These are phyloP conservation scores for Cyclura pinguis DNA, from an alignment of 2,797 vertebrate genomes.

Conservation along the genomic window DNA sequence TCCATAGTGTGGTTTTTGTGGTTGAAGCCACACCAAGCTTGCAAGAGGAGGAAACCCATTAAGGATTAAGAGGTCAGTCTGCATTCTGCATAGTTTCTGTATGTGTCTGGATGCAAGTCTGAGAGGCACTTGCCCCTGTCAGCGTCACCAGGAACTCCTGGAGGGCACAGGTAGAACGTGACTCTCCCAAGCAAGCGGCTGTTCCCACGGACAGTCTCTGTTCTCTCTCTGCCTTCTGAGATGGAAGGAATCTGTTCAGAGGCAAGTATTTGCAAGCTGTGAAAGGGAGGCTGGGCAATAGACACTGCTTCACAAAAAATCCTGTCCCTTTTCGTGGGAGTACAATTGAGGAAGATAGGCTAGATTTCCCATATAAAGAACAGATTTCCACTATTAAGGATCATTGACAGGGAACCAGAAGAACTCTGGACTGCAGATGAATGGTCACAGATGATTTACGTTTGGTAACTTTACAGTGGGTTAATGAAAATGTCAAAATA, in stretches of 20 bases:
- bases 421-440: too few species aligned
- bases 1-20: slow-evolving; percentile 9
- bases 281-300: neutral
- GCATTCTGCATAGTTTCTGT: slow-evolving; percentile 35
- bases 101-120: slow-evolving; percentile 36
- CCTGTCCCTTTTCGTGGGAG: neutral
- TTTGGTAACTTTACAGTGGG: too few species aligned
- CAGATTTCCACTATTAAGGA: too few species aligned
- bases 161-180: slow-evolving; percentile 43
- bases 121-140: slow-evolving; percentile 6
- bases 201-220: slow-evolving; percentile 14
- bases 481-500: too few species aligned
- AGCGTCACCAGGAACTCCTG: slow-evolving; percentile 17
- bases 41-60: slow-evolving; percentile 9
- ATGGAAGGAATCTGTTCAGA: neutral
- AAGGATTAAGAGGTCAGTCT: neutral
- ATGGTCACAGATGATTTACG: too few species aligned
- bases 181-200: neutral
- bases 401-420: too few species aligned
- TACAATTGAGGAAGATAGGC: neutral
- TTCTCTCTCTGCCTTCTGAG: neutral
- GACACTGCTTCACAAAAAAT: neutral
- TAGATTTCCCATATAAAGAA: neutral
- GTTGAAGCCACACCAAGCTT: neutral
- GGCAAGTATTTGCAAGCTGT: neutral